Conservation (phyloP, 2,888 invertebrate species). For the Macaria liturata region DNA sequence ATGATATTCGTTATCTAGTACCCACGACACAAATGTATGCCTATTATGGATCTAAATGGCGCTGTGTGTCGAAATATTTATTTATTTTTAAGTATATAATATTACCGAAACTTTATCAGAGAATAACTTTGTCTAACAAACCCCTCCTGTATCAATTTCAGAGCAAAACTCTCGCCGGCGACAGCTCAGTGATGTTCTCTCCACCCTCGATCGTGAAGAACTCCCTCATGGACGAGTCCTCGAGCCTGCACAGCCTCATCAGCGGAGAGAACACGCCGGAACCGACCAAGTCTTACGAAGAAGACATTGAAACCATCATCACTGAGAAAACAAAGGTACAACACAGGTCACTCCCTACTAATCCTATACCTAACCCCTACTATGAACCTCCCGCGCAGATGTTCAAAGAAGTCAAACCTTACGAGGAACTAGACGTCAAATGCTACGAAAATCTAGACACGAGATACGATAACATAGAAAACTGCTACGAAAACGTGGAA, state of each 20-base stretch:
- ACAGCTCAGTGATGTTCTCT: conserved; percentile 91
- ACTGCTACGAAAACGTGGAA: conserved; percentile 8
- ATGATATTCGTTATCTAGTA: no score
- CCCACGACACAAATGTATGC: no score
- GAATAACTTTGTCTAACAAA: no score
- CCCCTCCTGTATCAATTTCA: conserved; percentile 69
- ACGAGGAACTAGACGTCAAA: conserved; percentile 29
- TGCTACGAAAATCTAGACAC: conserved; percentile 12
- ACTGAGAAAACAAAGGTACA: conserved; percentile 78
- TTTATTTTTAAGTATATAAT: no score
- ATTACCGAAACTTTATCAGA: no score
- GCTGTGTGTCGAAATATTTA: no score
- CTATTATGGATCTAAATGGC: no score
- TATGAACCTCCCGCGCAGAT: conserved; percentile 38
- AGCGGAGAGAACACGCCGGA: conserved; percentile 73
- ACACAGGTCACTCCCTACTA: conserved; percentile 79
- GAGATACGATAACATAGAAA: conserved; percentile 12
- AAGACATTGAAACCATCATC: conserved; percentile 69
- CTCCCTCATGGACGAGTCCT: conserved; percentile 87
- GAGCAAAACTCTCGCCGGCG: conserved; percentile 93
- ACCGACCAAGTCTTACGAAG: conserved; percentile 54
- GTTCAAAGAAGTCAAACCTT: conserved; percentile 41
- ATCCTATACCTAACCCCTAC: conserved; percentile 63
- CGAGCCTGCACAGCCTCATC: conserved; percentile 82
- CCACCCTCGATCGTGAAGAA: conserved; percentile 95